Evolutionary conservation across 2,113 vertebrate species (phyloP).

Genomic region (Psilopsiagon aymara): DNA sequence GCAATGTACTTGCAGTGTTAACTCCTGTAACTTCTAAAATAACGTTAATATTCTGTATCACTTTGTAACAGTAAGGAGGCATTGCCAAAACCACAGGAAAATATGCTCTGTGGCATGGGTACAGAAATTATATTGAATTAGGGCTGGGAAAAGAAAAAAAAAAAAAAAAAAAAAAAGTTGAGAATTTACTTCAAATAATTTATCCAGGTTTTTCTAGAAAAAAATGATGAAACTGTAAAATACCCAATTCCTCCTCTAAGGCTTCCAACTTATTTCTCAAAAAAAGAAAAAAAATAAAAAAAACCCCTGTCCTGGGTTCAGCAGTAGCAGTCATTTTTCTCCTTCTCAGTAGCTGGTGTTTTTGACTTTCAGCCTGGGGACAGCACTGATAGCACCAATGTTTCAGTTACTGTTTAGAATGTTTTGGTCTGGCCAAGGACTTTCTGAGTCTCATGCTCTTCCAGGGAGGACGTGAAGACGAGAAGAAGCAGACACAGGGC

Average conservation of each 20-base stretch:
- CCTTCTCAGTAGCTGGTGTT: too few relatives aligned
- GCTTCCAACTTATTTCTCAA: background rate
- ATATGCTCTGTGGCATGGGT: background rate
- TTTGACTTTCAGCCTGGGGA: too few relatives aligned
- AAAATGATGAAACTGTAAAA: background rate
- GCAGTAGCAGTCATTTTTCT: too few relatives aligned
- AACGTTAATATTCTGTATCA: background rate
- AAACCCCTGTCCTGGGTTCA: too few relatives aligned
- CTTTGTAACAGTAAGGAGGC: background rate
- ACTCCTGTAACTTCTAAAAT: background rate
- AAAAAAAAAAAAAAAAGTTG: too few relatives aligned
- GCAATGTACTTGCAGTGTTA: background rate
- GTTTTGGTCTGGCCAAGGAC: too few relatives aligned
- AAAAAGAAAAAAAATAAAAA: background rate
- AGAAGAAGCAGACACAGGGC: too few relatives aligned
- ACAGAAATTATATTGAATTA: background rate
- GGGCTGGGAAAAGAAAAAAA: background rate
- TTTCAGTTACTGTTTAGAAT: too few relatives aligned
- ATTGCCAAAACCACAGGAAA: background rate
- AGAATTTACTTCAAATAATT: background rate
- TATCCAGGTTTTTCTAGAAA: background rate
- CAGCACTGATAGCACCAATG: too few relatives aligned
- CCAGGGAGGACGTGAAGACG: too few relatives aligned
- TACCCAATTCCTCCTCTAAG: background rate
- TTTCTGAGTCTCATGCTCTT: too few relatives aligned